These are phyloP conservation scores for Styela plicata DNA, from an alignment of 23 tunicate species.

Conservation along the genomic window DNA sequence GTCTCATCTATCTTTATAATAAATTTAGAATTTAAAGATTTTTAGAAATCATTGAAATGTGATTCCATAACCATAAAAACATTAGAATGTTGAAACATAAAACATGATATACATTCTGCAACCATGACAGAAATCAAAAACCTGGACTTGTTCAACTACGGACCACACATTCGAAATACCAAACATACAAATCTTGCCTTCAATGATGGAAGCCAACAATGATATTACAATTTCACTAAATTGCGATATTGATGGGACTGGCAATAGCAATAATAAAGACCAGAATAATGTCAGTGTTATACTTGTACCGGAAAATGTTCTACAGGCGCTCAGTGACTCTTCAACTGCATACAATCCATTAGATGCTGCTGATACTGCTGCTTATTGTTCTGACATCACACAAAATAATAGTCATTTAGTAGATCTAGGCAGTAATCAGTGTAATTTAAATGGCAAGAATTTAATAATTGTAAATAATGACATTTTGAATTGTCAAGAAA, in stretches of 20 bases:
- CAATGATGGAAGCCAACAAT: not conserved
- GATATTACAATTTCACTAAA: not conserved
- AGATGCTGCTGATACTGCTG: not conserved
- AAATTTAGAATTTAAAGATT: too few species aligned
- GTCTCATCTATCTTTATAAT: too few species aligned
- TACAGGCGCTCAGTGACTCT: constrained; percentile 54
- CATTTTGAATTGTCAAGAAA: not conserved
- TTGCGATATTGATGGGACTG: not conserved
- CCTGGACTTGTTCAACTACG: too few species aligned
- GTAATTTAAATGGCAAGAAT: not conserved
- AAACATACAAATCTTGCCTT: too few species aligned
- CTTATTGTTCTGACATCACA: not conserved
- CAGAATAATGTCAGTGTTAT: constrained; percentile 68
- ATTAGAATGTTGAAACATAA: too few species aligned
- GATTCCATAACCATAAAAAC: too few species aligned
- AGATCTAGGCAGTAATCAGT: not conserved
- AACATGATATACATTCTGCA: too few species aligned
- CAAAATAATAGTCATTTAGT: not conserved
- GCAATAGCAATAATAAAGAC: not conserved
- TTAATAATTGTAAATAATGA: not conserved
- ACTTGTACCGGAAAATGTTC: constrained; percentile 72
- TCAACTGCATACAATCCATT: not conserved
- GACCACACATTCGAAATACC: too few species aligned
- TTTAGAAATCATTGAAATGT: too few species aligned
- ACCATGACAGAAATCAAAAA: too few species aligned